Conservation (phyloP, 2,797 vertebrate species). For the Aulostomus chinensis region DNA sequence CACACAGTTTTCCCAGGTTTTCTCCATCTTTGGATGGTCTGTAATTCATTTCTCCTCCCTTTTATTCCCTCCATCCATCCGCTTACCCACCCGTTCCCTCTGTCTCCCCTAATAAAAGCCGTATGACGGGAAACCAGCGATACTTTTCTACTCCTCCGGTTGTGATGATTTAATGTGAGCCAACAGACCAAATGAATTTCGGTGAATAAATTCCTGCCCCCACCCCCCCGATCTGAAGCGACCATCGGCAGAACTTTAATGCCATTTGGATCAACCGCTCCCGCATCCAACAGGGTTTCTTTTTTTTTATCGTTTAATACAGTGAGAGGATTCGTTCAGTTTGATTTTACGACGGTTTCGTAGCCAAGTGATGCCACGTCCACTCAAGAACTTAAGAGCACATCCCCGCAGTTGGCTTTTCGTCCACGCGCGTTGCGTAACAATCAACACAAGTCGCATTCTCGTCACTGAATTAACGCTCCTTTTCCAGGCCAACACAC, state of each 20-base stretch:
- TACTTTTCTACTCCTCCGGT: conserved; percentile 28
- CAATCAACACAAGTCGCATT: too few species aligned
- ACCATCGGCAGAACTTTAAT: conserved; percentile 25
- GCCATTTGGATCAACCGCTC: conserved; percentile 24
- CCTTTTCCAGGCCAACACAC: too few species aligned
- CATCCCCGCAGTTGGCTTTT: too few species aligned
- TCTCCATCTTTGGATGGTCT: conserved; percentile 34
- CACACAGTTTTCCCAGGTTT: conserved; percentile 15
- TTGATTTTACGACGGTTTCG: too few species aligned
- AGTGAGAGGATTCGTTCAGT: too few species aligned
- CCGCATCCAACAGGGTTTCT: too few species aligned
- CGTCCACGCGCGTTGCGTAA: too few species aligned
- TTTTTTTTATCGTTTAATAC: too few species aligned
- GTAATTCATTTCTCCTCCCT: conserved; percentile 34
- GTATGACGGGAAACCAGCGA: conserved; percentile 41
- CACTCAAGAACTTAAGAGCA: too few species aligned
- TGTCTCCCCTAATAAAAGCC: conserved; percentile 51
- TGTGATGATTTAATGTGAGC: conserved; percentile 42
- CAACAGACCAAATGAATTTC: conserved; percentile 37
- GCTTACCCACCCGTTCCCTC: conserved; percentile 20
- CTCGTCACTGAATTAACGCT: too few species aligned
- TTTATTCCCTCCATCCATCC: conserved; percentile 31
- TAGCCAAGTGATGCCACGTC: too few species aligned
- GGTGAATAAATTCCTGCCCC: conserved; percentile 33
- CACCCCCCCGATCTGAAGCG: conserved; percentile 32